phyloP scores from a whole-genome alignment of 2,888 invertebrate species.

The Heliconius charithonia region DNA sequence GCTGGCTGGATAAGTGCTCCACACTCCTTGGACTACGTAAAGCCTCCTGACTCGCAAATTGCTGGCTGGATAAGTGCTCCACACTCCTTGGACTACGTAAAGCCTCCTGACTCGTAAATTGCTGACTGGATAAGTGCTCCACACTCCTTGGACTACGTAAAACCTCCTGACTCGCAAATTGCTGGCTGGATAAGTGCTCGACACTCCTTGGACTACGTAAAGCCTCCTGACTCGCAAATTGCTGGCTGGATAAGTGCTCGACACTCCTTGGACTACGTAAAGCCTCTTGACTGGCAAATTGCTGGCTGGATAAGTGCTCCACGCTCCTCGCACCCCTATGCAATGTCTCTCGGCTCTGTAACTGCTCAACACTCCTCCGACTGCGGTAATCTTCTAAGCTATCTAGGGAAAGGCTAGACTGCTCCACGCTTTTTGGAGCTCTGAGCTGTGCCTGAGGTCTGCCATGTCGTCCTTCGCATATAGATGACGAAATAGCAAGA shows the following conservation, averaged over 20 bases:
- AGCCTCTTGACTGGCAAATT: constrained; percentile 14
- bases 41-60: no score
- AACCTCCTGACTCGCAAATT: constrained; percentile 29
- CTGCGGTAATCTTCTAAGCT: constrained; percentile 28
- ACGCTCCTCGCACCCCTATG: constrained; percentile 38
- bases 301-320: constrained; percentile 32
- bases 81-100: constrained; percentile 34
- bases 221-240: not conserved
- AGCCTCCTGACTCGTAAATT: constrained; percentile 13
- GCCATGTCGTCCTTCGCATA: constrained; percentile 27
- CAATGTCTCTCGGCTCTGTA: constrained; percentile 9
- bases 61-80: no score
- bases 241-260: constrained; percentile 8
- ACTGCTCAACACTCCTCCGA: constrained; percentile 39
- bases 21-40: no score
- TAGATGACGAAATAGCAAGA: not conserved
- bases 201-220: constrained; percentile 33
- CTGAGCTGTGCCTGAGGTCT: constrained; percentile 28
- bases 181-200: constrained; percentile 33
- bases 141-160: constrained; percentile 38
- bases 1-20: constrained; percentile 9
- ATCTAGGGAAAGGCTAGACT: constrained; percentile 27
- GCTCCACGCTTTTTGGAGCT: constrained; percentile 41
- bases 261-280: constrained; percentile 40
- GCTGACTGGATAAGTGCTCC: constrained; percentile 17